Percentiles rank a stretch among this genome's conserved stretches.
These are phyloP conservation scores for Teleopsis dalmanni DNA, from an alignment of 1,140 invertebrate species.

Conservation along the genomic window DNA sequence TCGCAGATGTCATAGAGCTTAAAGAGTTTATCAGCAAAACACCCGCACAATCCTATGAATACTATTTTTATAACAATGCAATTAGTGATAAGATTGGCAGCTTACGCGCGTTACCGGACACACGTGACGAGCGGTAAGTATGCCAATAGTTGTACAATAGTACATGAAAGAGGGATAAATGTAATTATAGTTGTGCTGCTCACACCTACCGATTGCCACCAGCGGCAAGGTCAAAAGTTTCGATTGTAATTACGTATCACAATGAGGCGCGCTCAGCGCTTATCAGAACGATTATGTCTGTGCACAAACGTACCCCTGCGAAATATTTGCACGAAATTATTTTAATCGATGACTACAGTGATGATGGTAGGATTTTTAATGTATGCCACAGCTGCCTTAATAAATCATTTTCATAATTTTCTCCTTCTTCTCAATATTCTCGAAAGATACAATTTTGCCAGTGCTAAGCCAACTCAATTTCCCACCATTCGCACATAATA, in stretches of 20 bases:
- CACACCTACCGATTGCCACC: neutral
- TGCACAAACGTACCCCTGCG: conserved; percentile 71
- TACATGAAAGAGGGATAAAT: too few species aligned
- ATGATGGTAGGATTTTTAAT: conserved; percentile 46
- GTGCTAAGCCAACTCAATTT: neutral
- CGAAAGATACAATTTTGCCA: neutral
- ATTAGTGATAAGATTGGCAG: conserved; percentile 19
- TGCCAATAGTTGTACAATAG: too few species aligned
- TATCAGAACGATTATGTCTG: conserved; percentile 59
- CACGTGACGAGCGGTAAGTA: conserved; percentile 19
- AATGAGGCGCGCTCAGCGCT: conserved; percentile 79
- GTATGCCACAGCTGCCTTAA: neutral
- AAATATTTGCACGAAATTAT: conserved; percentile 82
- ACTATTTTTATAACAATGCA: conserved; percentile 21
- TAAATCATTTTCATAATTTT: neutral
- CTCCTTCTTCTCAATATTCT: neutral
- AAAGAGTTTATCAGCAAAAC: neutral
- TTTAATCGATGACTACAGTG: conserved; percentile 85
- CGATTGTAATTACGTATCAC: conserved; percentile 74
- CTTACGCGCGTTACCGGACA: conserved; percentile 20
- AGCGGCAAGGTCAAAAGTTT: conserved; percentile 42
- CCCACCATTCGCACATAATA: conserved; percentile 5
- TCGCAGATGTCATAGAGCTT: neutral
- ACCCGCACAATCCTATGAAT: conserved; percentile 3
- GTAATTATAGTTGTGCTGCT: neutral